phyloP scores from a whole-genome alignment of 2,888 invertebrate species.

The Limnephilus rhombicus region DNA sequence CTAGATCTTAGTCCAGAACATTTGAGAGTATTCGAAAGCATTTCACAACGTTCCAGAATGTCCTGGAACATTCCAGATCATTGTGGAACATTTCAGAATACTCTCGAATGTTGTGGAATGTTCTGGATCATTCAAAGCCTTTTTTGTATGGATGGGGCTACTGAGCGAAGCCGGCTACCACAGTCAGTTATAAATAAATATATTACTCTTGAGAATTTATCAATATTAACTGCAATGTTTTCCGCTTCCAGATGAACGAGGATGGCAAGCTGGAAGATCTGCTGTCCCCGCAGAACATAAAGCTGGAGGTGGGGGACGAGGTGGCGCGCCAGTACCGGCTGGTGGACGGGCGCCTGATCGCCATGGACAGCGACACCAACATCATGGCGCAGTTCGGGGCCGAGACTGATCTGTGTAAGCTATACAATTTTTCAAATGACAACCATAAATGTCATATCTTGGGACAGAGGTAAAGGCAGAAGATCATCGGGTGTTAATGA shows the following conservation, averaged over 20 bases:
- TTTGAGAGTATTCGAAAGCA: too few species aligned
- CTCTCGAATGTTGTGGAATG: too few species aligned
- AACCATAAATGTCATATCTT: neutral
- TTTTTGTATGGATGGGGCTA: too few species aligned
- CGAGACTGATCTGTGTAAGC: conserved; percentile 75
- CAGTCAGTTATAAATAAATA: too few species aligned
- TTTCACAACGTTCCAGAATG: too few species aligned
- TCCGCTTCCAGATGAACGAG: conserved; percentile 41
- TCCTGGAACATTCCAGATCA: too few species aligned
- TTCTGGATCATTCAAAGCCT: too few species aligned
- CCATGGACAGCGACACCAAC: conserved; percentile 70
- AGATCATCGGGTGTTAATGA: neutral
- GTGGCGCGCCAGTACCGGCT: conserved; percentile 48
- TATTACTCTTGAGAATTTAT: too few species aligned
- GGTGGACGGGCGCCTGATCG: conserved; percentile 53
- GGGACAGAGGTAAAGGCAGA: too few species aligned
- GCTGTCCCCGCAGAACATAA: conserved; percentile 43
- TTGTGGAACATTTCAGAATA: too few species aligned
- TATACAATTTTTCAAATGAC: neutral
- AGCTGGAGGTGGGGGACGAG: conserved; percentile 44
- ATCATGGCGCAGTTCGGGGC: conserved; percentile 76
- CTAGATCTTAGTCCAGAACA: too few species aligned
- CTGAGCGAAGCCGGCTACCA: too few species aligned
- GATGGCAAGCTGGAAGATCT: conserved; percentile 47
- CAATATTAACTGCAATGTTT: neutral